Evolutionary conservation across 2,888 invertebrate genomes (phyloP), one percentile per base, ranked within the genome.

Genomic region (Onthophagus sagittarius): DNA sequence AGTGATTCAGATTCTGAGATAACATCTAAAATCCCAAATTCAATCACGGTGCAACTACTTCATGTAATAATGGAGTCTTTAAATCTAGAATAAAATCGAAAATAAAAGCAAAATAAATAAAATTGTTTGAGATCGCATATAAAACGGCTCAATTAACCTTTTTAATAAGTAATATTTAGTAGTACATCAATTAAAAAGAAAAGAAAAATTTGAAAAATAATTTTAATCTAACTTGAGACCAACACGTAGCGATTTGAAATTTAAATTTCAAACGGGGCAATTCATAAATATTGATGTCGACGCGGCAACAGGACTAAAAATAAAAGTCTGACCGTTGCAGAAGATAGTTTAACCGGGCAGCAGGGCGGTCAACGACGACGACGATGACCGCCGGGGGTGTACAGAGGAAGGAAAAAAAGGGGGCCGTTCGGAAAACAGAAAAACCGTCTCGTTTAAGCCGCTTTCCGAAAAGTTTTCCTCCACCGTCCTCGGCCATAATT

Each of bases 401-500:
- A 53, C 5, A 11, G 39, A 53, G 39, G 1, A 33, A 33, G 7
- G 33, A 5, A 53, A 53, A 53, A 53, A 53, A 23, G 23, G 39
- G 39, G 39, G 39, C 39, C 39, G 39, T 53, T 53, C 39, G 9
- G 39, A 53, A 53, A 53, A 53, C 39, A 53, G 39, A 53, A 53
- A 53, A 53, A 53, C 39, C 39, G 39, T 53, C 39, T 53, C 39
- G 39, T 53, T 53, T 53, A 53, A 53, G 39, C 39, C 39, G 39
- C 39, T 53, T 53, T 53, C 39, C 39, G 39, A 62, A 62, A 70
- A 70, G 70, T 70, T 70, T 39, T 39, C 15, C 70, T 62, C 32
- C 15, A 70, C 39, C 72, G 72, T 67, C 67, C 73, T 75, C 76
- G 76, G 75, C 76, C 75, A 78, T 78, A 79, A 79, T 79, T 78